Evolutionary conservation across 2,888 invertebrate genomes (phyloP).

Genomic region (Tachina fera): DNA sequence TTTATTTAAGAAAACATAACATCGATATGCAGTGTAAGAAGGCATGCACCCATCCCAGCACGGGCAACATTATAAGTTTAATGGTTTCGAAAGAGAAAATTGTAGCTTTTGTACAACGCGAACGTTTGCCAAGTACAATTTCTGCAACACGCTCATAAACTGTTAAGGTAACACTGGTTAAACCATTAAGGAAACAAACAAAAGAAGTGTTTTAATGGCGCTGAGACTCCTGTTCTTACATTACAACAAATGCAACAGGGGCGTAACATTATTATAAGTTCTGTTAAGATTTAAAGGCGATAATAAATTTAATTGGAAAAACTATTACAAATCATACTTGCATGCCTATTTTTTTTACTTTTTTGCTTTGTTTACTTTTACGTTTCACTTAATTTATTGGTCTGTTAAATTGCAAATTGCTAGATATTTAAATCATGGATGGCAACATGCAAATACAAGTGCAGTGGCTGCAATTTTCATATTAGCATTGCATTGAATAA

Average conservation of each 20-base stretch:
- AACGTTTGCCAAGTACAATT: slow-evolving; percentile 16
- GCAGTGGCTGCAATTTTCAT: background rate
- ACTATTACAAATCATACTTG: slow-evolving; percentile 27
- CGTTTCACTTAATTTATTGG: slow-evolving; percentile 50
- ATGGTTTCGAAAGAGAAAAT: slow-evolving; percentile 9
- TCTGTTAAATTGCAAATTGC: slow-evolving; percentile 51
- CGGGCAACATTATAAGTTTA: background rate
- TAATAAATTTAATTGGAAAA: slow-evolving; percentile 57
- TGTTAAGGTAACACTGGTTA: slow-evolving; percentile 45
- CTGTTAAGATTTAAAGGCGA: slow-evolving; percentile 57
- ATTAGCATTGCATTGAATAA: background rate
- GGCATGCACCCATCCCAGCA: background rate
- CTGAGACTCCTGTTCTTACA: slow-evolving; percentile 26
- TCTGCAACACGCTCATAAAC: slow-evolving; percentile 36
- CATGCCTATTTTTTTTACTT: background rate
- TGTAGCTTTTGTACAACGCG: background rate
- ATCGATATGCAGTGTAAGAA: background rate
- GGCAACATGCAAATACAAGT: slow-evolving; percentile 37
- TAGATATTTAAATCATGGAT: slow-evolving; percentile 20
- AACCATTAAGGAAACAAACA: slow-evolving; percentile 32
- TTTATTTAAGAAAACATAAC: slow-evolving; percentile 25
- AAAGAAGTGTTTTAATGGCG: slow-evolving; percentile 25
- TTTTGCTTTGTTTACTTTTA: slow-evolving; percentile 11
- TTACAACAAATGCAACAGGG: slow-evolving; percentile 37
- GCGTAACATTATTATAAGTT: slow-evolving; percentile 36